Evolutionary conservation across 1,140 invertebrate genomes (phyloP).

Genomic region (Leptinotarsa undecemlineata): DNA sequence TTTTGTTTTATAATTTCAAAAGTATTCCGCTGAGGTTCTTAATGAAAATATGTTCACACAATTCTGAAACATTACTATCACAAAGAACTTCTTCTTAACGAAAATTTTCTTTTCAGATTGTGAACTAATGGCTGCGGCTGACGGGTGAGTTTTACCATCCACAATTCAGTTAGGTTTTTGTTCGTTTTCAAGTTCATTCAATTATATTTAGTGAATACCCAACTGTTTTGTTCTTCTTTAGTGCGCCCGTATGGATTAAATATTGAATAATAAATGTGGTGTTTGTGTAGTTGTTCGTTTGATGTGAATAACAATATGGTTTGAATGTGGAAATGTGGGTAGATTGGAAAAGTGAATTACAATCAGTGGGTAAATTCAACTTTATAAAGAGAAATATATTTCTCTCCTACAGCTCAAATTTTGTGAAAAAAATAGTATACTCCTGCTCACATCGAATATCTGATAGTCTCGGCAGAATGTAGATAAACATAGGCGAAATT

Average conservation of each 20-base stretch:
- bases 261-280: neutral
- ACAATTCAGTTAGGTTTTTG: neutral
- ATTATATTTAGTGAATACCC: neutral
- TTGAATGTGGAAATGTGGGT: no score
- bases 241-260: neutral
- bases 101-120: neutral
- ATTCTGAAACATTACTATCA: neutral
- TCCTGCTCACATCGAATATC: no score
- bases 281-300: neutral
- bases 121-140: neutral
- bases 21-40: no score
- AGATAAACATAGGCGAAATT: no score
- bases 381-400: no score
- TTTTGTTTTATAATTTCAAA: no score
- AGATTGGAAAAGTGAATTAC: no score
- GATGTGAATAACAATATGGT: neutral
- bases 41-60: neutral
- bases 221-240: neutral
- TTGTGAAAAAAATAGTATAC: no score
- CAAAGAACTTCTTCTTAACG: no score
- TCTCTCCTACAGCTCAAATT: no score
- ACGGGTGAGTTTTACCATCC: neutral
- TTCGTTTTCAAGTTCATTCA: neutral
- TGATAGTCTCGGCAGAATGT: no score
- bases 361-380: no score